Evolutionary conservation across 1,140 invertebrate species (phyloP).

Genomic region (Bradynema listronoti): DNA sequence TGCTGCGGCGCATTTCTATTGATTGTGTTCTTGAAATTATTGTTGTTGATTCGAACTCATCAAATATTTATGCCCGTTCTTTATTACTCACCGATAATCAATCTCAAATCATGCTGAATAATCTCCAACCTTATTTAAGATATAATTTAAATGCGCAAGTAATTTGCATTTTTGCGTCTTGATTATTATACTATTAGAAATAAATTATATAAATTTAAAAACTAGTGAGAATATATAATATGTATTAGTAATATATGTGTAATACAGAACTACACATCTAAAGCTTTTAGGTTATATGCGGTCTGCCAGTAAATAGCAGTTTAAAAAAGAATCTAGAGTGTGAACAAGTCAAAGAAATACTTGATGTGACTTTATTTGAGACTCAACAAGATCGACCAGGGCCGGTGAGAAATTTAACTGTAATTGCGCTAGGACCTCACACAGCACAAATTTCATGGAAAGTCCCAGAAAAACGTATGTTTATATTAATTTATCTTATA

Average conservation of each 20-base stretch:
- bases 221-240: no score
- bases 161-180: no score
- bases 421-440: constrained; percentile 47
- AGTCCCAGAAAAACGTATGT: constrained; percentile 40
- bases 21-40: constrained; percentile 21
- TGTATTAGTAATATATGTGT: no score
- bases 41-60: constrained; percentile 11
- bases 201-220: no score
- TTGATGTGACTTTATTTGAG: no score
- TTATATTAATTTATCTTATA: no score
- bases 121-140: constrained; percentile 46
- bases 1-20: constrained; percentile 3
- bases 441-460: constrained; percentile 49
- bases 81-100: constrained; percentile 1
- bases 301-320: no score
- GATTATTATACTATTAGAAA: no score
- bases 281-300: no score
- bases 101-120: constrained; percentile 29
- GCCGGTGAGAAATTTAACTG: constrained; percentile 35
- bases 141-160: constrained; percentile 46
- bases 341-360: no score
- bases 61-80: constrained; percentile 18
- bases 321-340: no score
- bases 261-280: no score
- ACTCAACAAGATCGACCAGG: constrained; percentile 43